These are phyloP conservation scores for Chelonus formosanus DNA, from an alignment of 2,888 invertebrate genomes.

Conservation along the genomic window DNA sequence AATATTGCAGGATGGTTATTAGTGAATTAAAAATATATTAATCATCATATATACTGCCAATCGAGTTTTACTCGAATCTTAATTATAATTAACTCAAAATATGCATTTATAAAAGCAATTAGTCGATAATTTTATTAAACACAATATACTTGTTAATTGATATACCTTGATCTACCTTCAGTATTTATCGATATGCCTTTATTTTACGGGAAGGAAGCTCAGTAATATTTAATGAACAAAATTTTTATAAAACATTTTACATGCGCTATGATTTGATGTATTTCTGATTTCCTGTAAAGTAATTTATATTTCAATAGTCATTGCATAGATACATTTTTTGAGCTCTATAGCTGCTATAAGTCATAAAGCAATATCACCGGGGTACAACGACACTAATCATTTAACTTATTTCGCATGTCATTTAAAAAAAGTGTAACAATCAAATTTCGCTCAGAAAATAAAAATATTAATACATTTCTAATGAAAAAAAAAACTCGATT, in stretches of 20 bases:
- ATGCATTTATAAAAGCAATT: constrained; percentile 4
- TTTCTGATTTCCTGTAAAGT: too few relatives aligned
- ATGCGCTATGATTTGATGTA: too few relatives aligned
- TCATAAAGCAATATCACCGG: constrained; percentile 50
- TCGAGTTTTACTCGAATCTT: constrained; percentile 10
- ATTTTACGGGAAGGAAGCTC: background rate
- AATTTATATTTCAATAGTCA: too few relatives aligned
- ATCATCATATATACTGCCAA: constrained; percentile 2
- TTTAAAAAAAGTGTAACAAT: constrained; percentile 47
- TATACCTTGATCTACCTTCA: too few relatives aligned
- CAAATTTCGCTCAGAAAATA: constrained; percentile 58
- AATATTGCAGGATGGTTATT: background rate
- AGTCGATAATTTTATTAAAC: constrained; percentile 2
- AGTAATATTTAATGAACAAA: too few relatives aligned
- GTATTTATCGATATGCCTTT: background rate
- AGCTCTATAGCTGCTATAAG: too few relatives aligned
- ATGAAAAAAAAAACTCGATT: background rate
- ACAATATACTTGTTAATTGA: background rate
- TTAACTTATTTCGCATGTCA: constrained; percentile 36
- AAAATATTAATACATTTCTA: constrained; percentile 40
- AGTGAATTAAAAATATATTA: constrained; percentile 2
- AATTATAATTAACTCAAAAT: constrained; percentile 1
- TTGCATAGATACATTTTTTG: too few relatives aligned
- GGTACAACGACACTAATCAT: constrained; percentile 58
- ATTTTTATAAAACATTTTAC: too few relatives aligned